These are phyloP conservation scores for Palythoa caribaeorum DNA, from an alignment of 92 coral and sea anemone species.

Conservation along the genomic window DNA sequence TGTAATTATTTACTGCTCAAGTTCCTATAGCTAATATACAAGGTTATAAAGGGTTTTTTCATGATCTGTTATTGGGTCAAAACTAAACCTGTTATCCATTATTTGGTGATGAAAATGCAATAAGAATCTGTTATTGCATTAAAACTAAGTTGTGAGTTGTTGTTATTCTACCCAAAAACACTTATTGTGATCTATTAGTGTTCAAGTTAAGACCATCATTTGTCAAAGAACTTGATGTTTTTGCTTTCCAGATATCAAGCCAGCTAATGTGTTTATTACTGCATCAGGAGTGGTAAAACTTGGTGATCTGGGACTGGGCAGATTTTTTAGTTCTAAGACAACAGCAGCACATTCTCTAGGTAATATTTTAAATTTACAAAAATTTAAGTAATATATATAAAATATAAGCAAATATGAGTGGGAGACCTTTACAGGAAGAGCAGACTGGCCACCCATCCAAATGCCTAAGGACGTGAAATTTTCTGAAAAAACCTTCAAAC, in stretches of 20 bases:
- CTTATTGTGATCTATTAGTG: too few relatives aligned
- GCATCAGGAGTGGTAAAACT: slow-evolving; percentile 98
- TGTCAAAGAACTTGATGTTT: background rate
- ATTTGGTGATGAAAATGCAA: too few relatives aligned
- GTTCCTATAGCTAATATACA: background rate
- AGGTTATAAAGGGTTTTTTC: background rate
- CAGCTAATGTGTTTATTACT: slow-evolving; percentile 98
- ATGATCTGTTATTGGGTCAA: background rate
- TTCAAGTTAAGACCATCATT: too few relatives aligned
- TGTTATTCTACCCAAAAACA: too few relatives aligned
- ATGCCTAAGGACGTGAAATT: too few relatives aligned
- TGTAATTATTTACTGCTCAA: background rate
- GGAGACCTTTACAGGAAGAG: too few relatives aligned
- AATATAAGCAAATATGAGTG: too few relatives aligned
- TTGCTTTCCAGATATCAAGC: slow-evolving; percentile 89
- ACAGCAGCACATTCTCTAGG: slow-evolving; percentile 98
- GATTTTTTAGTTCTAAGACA: slow-evolving; percentile 96
- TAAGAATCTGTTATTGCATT: too few relatives aligned
- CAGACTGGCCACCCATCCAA: too few relatives aligned
- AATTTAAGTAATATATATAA: background rate
- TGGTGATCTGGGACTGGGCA: slow-evolving; percentile 95
- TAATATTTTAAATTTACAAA: slow-evolving; percentile 20
- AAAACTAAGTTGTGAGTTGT: too few relatives aligned
- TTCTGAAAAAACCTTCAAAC: too few relatives aligned
- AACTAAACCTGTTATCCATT: too few relatives aligned